phyloP scores from a whole-genome alignment of 1,140 invertebrate species.

The Papilio dardanus region DNA sequence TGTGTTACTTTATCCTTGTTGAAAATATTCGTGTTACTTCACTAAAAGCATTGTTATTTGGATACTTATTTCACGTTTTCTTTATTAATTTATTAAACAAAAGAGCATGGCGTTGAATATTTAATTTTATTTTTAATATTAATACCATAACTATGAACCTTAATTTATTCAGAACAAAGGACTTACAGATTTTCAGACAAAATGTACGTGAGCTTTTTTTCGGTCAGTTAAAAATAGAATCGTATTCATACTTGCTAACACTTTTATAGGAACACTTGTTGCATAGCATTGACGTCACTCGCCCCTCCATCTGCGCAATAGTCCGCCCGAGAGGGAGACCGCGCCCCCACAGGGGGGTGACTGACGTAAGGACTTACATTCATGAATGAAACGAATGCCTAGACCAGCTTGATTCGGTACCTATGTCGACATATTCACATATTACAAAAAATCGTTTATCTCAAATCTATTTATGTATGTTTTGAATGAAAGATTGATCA shows the following conservation, averaged over 20 bases:
- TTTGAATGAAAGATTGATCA: neutral
- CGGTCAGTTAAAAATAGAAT: slow-evolving; percentile 69
- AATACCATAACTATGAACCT: neutral
- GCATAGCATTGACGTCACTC: slow-evolving; percentile 75
- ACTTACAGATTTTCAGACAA: slow-evolving; percentile 12
- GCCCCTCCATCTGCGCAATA: slow-evolving; percentile 51
- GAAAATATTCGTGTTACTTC: no score
- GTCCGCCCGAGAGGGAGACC: slow-evolving; percentile 49
- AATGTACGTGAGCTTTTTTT: slow-evolving; percentile 49
- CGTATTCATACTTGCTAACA: slow-evolving; percentile 63
- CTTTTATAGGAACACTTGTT: slow-evolving; percentile 74
- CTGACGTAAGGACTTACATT: slow-evolving; percentile 73
- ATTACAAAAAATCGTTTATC: neutral
- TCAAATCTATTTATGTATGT: neutral
- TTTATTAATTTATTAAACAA: no score
- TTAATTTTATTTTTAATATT: neutral
- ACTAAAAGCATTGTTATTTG: no score
- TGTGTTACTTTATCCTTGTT: neutral
- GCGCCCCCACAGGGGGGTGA: slow-evolving; percentile 54
- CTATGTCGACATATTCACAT: neutral
- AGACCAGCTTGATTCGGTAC: slow-evolving; percentile 43
- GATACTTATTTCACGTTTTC: no score
- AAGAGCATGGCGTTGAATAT: no score
- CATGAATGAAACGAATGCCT: slow-evolving; percentile 70
- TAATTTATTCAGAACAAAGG: neutral